Conservation (phyloP, 2,888 invertebrate species). For the Drosophila tanythrix region DNA sequence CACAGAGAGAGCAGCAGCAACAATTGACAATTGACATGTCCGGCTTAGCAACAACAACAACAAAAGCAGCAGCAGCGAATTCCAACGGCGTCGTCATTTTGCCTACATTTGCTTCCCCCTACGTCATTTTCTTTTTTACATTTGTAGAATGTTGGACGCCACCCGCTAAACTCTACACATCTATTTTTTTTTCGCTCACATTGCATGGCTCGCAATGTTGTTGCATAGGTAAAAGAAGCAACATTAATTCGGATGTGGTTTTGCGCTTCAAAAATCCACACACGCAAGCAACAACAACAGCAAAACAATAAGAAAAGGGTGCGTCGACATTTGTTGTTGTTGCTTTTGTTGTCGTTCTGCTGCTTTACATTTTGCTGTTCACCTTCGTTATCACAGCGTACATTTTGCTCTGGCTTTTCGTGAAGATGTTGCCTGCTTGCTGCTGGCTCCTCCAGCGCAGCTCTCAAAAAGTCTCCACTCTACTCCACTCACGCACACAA, state of each 20-base stretch:
- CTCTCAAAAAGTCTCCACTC: slow-evolving; percentile 63
- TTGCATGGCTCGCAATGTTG: slow-evolving; percentile 21
- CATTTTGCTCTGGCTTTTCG: slow-evolving; percentile 65
- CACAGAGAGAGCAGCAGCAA: slow-evolving; percentile 34
- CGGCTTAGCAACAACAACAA: slow-evolving; percentile 64
- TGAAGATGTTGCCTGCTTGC: slow-evolving; percentile 56
- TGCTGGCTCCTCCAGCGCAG: slow-evolving; percentile 50
- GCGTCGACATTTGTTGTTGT: slow-evolving; percentile 67
- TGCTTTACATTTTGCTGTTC: slow-evolving; percentile 71
- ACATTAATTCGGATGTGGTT: slow-evolving; percentile 73
- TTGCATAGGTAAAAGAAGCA: slow-evolving; percentile 42
- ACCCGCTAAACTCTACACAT: slow-evolving; percentile 41
- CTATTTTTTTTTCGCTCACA: slow-evolving; percentile 30
- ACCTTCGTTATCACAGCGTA: slow-evolving; percentile 75
- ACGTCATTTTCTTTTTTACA: slow-evolving; percentile 10
- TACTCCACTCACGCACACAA: slow-evolving; percentile 40
- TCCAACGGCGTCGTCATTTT: slow-evolving; percentile 62
- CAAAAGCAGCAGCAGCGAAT: slow-evolving; percentile 35
- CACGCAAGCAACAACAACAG: slow-evolving; percentile 29
- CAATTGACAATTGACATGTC: slow-evolving; percentile 74
- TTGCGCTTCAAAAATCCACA: slow-evolving; percentile 65
- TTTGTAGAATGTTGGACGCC: slow-evolving; percentile 43
- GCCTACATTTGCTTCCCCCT: slow-evolving; percentile 37
- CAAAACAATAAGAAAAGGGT: slow-evolving; percentile 71
- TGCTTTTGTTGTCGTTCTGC: slow-evolving; percentile 51